Evolutionary conservation across 2,113 vertebrate species (phyloP).

Genomic region (Poeciliopsis retropinna): DNA sequence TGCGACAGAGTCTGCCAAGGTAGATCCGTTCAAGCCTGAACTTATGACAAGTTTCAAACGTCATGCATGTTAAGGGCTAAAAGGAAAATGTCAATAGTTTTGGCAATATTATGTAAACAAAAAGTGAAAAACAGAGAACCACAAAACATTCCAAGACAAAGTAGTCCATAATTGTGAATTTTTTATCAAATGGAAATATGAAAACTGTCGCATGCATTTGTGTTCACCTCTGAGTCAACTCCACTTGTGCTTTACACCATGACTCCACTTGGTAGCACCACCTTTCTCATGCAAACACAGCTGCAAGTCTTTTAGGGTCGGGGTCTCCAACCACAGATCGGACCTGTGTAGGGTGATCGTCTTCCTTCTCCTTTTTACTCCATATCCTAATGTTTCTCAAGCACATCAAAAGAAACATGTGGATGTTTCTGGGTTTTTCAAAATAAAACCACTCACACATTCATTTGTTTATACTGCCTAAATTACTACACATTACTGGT

Average conservation of each 20-base stretch:
- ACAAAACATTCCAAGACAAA: background rate
- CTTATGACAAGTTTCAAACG: slow-evolving; percentile 8
- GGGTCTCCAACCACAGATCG: background rate
- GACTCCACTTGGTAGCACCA: no score
- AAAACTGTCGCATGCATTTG: background rate
- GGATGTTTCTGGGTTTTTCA: no score
- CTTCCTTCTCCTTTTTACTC: no score
- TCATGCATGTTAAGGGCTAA: background rate
- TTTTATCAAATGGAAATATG: background rate
- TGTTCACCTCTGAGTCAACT: background rate
- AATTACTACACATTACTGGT: background rate
- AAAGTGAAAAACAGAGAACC: background rate
- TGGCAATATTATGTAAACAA: background rate
- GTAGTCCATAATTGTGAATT: background rate
- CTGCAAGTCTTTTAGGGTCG: background rate
- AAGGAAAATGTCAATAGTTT: background rate
- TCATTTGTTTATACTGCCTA: no score
- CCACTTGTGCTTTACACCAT: background rate
- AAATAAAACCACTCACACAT: no score
- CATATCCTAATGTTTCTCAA: no score
- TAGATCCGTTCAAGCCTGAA: slow-evolving; percentile 44
- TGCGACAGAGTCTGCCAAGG: slow-evolving; percentile 84
- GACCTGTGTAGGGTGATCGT: no score
- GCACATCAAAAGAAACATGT: no score
- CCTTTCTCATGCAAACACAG: background rate